A percentile compares a stretch with the other conserved stretches of the same genome.
Evolutionary conservation across 92 coral and sea anemone species (phyloP).

Genomic region (Galaxea fascicularis): DNA sequence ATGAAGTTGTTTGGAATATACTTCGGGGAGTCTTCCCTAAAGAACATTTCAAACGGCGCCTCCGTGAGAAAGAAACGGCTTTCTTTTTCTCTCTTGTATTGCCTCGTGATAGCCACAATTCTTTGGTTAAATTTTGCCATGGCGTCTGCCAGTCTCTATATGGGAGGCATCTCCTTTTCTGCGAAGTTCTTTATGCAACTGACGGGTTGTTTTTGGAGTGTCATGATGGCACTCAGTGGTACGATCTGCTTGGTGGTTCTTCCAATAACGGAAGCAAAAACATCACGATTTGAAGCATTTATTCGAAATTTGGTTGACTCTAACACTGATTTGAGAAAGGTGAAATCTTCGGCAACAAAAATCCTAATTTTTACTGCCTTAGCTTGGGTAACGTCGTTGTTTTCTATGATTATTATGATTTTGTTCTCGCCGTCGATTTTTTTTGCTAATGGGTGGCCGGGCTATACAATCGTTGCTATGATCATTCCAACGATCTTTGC

Average conservation of each 20-base stretch:
- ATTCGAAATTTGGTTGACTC: not conserved
- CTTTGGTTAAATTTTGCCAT: not conserved
- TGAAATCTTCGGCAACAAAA: not conserved
- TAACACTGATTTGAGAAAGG: not conserved
- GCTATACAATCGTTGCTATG: not conserved
- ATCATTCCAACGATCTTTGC: not conserved
- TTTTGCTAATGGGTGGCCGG: not conserved
- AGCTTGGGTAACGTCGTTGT: not conserved
- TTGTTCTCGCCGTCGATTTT: not conserved
- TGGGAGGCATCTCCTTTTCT: not conserved
- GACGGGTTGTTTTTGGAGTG: not conserved
- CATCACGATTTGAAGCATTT: constrained; percentile 31
- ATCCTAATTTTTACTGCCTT: not conserved
- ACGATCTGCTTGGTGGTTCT: constrained; percentile 11
- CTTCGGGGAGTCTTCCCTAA: constrained; percentile 18
- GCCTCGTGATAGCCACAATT: not conserved
- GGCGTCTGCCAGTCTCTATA: not conserved
- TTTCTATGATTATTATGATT: too few relatives aligned
- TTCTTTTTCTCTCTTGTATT: constrained; percentile 11
- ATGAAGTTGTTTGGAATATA: constrained; percentile 19
- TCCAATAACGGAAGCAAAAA: not conserved
- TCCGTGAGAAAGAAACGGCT: not conserved
- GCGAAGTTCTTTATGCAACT: not conserved
- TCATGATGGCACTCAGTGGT: not conserved
- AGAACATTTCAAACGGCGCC: not conserved